Base-by-base conservation (phyloP, 53 echinoderm and acorn worm genomes). In the Holothuria scabra region DNA sequence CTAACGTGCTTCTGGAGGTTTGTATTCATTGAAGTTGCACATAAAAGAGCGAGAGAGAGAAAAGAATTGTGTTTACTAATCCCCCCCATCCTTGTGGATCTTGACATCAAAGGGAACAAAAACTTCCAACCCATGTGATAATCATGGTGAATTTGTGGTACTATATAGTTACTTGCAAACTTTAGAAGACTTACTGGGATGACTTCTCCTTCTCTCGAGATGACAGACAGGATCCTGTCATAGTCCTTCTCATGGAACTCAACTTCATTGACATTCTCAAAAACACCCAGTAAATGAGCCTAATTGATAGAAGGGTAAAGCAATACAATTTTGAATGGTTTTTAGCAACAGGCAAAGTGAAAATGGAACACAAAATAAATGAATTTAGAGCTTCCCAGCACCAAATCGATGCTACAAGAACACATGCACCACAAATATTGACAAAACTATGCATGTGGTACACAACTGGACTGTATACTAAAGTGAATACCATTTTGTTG, bases 191-290 rank as follows among this genome's bases (percentile, higher is more conserved):
- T 93, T 49, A 97, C 97, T 32, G 91, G 90, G 13, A 97, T 95
- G 48, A 85, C 72, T 84, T 97, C 97, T 84, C 97, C 97, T 83
- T 97, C 97, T 69, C 82, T 97, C 22, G 97, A 97, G 81, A 97
- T 85, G 46, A 90, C 92, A 14, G 94, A 71, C 22, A 92, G 65
- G 76, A 97, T 97, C 46, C 94, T 87, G 75, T 97, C 97, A 52
- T 97, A 97, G 79, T 97, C 97, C 80, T 97, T 97, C 85, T 90
- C 89, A 46, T 97, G 97, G 60, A 97, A 97, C 64, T 90, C 97
- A 34, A 97, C 94, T 86, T 94, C 97, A 85, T 89, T 91, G 46
- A 97, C 97, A 85, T 97, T 97, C 89, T 97, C 97, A 97, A 97
- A 97, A 16, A 97, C 92, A 28, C 97, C 97, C 5, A 97, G 89